Evolutionary conservation across 2,797 vertebrate genomes (phyloP).

Genomic region (Lycodopsis pacificus): DNA sequence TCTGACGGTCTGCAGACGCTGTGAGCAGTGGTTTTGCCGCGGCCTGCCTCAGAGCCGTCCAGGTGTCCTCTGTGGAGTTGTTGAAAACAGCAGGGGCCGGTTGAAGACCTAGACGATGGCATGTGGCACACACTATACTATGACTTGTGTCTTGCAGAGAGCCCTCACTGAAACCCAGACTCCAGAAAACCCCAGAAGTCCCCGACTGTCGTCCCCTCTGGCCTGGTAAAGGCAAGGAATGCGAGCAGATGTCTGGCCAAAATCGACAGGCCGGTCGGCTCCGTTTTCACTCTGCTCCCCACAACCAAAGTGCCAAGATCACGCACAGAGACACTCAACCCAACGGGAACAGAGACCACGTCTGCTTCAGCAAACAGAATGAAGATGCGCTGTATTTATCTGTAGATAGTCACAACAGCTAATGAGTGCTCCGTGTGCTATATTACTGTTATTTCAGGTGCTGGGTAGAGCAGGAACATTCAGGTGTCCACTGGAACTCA

Average conservation of each 20-base stretch:
- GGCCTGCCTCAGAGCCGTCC: too few relatives aligned
- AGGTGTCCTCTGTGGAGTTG: too few relatives aligned
- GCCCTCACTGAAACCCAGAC: constrained; percentile 91
- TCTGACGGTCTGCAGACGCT: too few relatives aligned
- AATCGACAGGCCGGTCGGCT: constrained; percentile 32
- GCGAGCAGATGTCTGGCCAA: constrained; percentile 26
- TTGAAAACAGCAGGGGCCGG: too few relatives aligned
- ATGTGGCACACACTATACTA: too few relatives aligned
- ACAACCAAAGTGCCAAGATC: constrained; percentile 83
- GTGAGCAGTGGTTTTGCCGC: too few relatives aligned
- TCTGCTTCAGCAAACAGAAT: constrained; percentile 40
- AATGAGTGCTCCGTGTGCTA: constrained; percentile 43
- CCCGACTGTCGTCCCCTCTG: constrained; percentile 90
- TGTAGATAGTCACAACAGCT: constrained; percentile 16
- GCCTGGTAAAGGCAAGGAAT: constrained; percentile 88
- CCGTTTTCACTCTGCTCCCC: constrained; percentile 67
- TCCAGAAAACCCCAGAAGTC: constrained; percentile 89
- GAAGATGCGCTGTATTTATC: neutral
- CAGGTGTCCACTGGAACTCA: constrained; percentile 55
- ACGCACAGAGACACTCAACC: constrained; percentile 62
- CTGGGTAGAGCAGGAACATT: constrained; percentile 58
- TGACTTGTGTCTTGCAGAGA: constrained; percentile 83
- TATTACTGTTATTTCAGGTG: constrained; percentile 57
- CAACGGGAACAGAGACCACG: constrained; percentile 46
- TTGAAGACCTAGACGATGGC: too few relatives aligned